Conservation (phyloP, 2,797 vertebrate genomes). For the Mormyrops attenuatus region DNA sequence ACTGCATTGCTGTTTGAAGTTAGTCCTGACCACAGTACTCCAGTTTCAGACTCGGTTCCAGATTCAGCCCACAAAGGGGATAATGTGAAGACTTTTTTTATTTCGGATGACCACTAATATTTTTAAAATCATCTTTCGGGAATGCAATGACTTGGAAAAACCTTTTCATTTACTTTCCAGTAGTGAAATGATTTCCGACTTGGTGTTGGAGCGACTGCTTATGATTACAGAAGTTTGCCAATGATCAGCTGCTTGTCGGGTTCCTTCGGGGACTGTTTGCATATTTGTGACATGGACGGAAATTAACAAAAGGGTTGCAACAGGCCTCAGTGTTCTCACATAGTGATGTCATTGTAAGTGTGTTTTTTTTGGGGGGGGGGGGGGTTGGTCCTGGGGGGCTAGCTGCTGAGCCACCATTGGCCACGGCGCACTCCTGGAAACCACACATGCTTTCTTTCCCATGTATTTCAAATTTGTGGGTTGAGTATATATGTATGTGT, state of each 20-base stretch:
- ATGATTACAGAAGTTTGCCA: neutral
- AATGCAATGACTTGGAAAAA: neutral
- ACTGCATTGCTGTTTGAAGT: neutral
- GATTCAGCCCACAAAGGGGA: neutral
- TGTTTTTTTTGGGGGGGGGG: constrained; percentile 23
- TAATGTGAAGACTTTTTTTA: neutral
- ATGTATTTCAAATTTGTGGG: constrained; percentile 27
- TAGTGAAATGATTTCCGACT: neutral
- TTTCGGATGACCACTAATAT: neutral
- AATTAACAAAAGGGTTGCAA: constrained; percentile 56
- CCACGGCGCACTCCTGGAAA: constrained; percentile 25
- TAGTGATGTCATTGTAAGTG: constrained; percentile 45
- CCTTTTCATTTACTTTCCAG: neutral
- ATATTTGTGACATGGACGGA: constrained; percentile 42
- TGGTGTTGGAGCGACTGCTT: neutral
- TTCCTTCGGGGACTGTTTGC: constrained; percentile 45
- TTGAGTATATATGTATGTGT: neutral
- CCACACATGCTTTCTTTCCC: constrained; percentile 44
- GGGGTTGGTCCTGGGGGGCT: constrained; percentile 22
- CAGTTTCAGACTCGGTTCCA: neutral
- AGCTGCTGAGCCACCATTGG: constrained; percentile 36
- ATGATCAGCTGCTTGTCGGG: constrained; percentile 15
- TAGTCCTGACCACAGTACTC: neutral
- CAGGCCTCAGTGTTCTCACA: constrained; percentile 60
- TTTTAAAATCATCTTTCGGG: neutral